Conservation (phyloP, 2,888 invertebrate genomes). For the Leptopilina syphax region DNA sequence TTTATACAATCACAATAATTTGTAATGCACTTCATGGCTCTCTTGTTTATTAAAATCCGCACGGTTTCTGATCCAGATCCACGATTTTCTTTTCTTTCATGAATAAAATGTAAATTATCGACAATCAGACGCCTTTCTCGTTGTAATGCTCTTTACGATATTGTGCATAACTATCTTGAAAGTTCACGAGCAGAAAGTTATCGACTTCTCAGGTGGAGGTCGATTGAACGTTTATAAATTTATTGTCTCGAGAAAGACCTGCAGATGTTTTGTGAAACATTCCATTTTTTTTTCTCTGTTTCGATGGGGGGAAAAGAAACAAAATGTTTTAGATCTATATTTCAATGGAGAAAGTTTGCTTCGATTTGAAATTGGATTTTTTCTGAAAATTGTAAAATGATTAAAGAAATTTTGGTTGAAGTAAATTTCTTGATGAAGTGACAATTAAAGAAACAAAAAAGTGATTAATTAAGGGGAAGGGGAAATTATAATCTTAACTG, state of each 20-base stretch:
- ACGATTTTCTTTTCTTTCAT: conserved; percentile 15
- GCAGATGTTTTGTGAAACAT: neutral
- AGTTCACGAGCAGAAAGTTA: conserved; percentile 30
- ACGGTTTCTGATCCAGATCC: conserved; percentile 13
- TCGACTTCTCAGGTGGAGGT: neutral
- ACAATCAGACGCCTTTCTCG: conserved; percentile 7
- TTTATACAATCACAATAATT: conserved; percentile 24
- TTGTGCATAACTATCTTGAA: conserved; percentile 13
- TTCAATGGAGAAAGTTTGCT: neutral
- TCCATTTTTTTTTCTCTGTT: neutral
- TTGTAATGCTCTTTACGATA: conserved; percentile 23
- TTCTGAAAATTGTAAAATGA: too few species aligned
- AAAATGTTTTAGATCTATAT: neutral
- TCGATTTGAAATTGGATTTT: too few species aligned
- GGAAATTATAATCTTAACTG: too few species aligned
- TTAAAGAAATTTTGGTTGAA: too few species aligned
- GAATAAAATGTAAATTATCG: conserved; percentile 13
- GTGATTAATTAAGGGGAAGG: too few species aligned
- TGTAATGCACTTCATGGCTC: neutral
- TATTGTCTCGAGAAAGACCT: conserved; percentile 5
- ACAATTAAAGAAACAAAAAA: too few species aligned
- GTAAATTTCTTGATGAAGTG: too few species aligned
- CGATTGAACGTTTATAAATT: conserved; percentile 7
- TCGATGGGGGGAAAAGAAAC: neutral
- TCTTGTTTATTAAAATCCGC: neutral